Conservation (phyloP, 2,797 vertebrate genomes). For the Tenualosa ilisha region DNA sequence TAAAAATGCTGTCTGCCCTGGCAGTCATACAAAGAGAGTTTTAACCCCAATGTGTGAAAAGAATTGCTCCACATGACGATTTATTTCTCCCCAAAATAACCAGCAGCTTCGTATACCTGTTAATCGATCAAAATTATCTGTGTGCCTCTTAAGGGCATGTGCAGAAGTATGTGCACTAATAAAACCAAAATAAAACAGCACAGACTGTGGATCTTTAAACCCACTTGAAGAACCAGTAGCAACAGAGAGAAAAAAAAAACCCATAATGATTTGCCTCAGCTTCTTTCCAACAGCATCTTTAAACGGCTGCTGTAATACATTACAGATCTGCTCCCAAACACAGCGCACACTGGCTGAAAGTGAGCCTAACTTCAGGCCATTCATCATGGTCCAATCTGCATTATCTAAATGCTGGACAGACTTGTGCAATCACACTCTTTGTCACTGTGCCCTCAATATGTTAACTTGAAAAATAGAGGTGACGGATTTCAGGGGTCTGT, state of each 20-base stretch:
- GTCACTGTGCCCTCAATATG: not conserved
- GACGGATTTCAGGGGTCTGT: not conserved
- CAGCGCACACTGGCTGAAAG: not conserved
- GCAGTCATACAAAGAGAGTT: too few species aligned
- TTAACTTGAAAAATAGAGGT: not conserved
- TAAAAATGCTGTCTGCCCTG: too few species aligned
- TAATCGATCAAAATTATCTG: not conserved
- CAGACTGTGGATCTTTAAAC: constrained; percentile 43
- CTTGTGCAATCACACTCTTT: not conserved
- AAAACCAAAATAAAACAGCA: constrained; percentile 46
- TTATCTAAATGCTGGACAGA: not conserved
- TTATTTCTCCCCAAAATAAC: not conserved
- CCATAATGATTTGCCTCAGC: constrained; percentile 41
- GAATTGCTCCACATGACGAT: too few species aligned
- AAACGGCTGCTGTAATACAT: constrained; percentile 31
- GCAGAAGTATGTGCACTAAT: constrained; percentile 40
- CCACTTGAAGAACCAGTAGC: constrained; percentile 30
- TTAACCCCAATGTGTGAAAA: too few species aligned
- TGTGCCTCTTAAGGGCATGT: not conserved
- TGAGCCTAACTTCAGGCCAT: not conserved
- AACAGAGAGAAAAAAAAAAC: not conserved
- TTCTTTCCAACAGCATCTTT: constrained; percentile 19
- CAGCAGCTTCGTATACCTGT: not conserved
- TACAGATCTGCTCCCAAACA: not conserved
- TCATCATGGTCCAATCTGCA: not conserved